phyloP scores from a whole-genome alignment of 1,140 invertebrate species.

The Drosophila orosa region DNA sequence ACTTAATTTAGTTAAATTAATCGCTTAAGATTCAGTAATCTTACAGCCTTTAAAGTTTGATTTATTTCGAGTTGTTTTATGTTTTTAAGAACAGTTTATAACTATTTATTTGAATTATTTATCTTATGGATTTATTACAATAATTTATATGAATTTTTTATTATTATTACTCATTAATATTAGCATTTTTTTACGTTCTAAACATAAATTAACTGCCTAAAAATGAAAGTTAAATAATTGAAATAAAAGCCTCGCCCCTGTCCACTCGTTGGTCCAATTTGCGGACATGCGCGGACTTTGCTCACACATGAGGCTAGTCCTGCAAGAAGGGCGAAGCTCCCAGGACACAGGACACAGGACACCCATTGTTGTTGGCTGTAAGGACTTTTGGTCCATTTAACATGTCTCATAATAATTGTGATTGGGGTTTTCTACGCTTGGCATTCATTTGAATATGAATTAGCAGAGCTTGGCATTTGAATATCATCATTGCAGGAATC shows the following conservation, averaged over 20 bases:
- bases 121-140: too few relatives aligned
- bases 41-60: too few relatives aligned
- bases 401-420: conserved; percentile 84
- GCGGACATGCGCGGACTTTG: conserved; percentile 70
- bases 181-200: not conserved
- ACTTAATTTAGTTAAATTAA: too few relatives aligned
- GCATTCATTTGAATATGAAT: conserved; percentile 84
- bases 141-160: not conserved
- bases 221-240: not conserved
- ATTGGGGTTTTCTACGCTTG: conserved; percentile 82
- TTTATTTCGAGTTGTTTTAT: too few relatives aligned
- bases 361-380: conserved; percentile 52
- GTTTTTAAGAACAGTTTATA: too few relatives aligned
- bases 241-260: conserved; percentile 13
- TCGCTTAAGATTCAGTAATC: too few relatives aligned
- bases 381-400: conserved; percentile 84
- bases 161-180: not conserved
- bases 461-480: conserved; percentile 76
- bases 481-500: conserved; percentile 23
- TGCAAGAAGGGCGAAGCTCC: not conserved
- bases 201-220: not conserved
- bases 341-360: not conserved
- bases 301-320: conserved; percentile 25
- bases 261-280: conserved; percentile 66
- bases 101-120: not conserved